Percentiles rank a stretch among this genome's conserved stretches.
These are phyloP conservation scores for Melipona bicolor DNA, from an alignment of 2,888 invertebrate species.

Conservation along the genomic window DNA sequence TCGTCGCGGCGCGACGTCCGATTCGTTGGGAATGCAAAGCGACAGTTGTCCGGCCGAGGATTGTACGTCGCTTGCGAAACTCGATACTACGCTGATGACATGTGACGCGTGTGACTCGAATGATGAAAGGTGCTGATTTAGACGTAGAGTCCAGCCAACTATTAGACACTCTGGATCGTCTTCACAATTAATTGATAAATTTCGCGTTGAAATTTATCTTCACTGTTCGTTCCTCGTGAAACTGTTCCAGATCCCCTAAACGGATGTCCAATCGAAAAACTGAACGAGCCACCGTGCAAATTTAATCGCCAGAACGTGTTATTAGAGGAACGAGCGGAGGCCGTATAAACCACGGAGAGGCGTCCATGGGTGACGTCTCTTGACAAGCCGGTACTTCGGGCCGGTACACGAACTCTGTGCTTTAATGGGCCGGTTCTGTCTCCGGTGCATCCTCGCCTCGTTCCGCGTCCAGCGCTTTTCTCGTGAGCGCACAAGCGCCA, in stretches of 20 bases:
- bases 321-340: conserved; percentile 56
- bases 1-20: background rate
- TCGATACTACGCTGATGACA: conserved; percentile 1
- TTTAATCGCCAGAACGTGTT: conserved; percentile 54
- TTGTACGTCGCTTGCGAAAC: conserved; percentile 3
- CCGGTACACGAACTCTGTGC: conserved; percentile 69
- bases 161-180: no score
- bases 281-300: no score
- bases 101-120: conserved; percentile 3
- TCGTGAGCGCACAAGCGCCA: conserved; percentile 4
- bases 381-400: conserved; percentile 65
- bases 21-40: conserved; percentile 17
- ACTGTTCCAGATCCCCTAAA: no score
- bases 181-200: no score
- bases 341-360: conserved; percentile 57
- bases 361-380: conserved; percentile 66
- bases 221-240: no score
- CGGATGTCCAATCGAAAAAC: no score
- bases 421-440: conserved; percentile 68
- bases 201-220: no score
- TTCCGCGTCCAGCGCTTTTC: conserved; percentile 13
- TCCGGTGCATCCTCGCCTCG: conserved; percentile 7
- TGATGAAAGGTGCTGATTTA: background rate
- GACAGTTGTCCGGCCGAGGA: conserved; percentile 10
- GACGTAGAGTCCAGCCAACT: background rate